phyloP scores from a whole-genome alignment of 2,113 vertebrate genomes.

The Lophochroa leadbeateri region DNA sequence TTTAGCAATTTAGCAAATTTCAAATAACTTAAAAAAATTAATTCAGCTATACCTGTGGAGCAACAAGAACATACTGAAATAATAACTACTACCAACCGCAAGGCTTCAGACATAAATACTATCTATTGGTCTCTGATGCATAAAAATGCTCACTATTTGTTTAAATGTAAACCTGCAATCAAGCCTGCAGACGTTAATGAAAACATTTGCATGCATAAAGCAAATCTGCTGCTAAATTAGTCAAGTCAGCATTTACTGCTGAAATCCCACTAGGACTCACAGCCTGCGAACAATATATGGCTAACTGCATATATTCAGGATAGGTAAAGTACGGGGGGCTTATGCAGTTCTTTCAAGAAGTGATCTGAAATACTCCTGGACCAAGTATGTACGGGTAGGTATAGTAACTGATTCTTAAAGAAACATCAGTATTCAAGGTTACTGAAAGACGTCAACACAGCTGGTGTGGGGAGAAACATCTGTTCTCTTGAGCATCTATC shows the following conservation, averaged over 20 bases:
- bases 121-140: neutral
- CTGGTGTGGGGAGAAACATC: neutral
- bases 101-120: neutral
- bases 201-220: neutral
- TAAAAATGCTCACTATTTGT: neutral
- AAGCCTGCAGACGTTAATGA: neutral
- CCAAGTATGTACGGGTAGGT: neutral
- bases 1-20: neutral
- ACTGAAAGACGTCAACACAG: neutral
- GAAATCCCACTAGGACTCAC: neutral
- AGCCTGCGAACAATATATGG: neutral
- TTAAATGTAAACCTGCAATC: constrained; percentile 20
- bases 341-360: neutral
- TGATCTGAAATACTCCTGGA: neutral
- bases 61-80: neutral
- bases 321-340: neutral
- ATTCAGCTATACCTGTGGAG: neutral
- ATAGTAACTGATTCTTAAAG: neutral
- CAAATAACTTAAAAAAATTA: neutral
- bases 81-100: neutral
- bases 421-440: neutral
- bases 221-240: neutral
- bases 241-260: neutral
- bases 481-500: neutral
- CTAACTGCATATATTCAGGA: neutral